Evolutionary conservation across 1,140 invertebrate genomes (phyloP).

Genomic region (Meloidogyne exigua): DNA sequence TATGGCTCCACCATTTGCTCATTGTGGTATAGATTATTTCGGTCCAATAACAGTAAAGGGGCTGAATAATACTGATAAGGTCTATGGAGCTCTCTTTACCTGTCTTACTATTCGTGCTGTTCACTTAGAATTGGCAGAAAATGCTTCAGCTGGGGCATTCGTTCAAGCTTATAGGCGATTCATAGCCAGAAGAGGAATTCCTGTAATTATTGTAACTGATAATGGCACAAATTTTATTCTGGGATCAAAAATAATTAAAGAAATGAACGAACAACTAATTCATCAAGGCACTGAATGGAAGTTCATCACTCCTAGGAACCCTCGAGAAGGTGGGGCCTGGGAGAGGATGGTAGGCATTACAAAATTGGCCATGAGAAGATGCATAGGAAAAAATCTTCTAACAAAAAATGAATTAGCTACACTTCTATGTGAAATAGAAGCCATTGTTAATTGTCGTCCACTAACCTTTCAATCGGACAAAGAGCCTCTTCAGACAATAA

Average conservation of each 20-base stretch:
- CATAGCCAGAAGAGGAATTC: neutral
- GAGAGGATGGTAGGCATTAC: neutral
- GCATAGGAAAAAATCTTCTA: neutral
- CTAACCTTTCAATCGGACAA: neutral
- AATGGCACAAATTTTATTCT: conserved; percentile 1
- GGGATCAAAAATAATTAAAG: neutral
- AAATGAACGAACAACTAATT: neutral
- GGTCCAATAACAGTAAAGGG: neutral
- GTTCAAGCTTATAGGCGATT: neutral
- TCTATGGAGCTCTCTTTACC: neutral
- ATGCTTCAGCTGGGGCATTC: neutral
- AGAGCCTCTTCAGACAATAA: neutral
- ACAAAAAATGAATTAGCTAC: neutral
- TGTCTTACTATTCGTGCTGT: conserved; percentile 1
- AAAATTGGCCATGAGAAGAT: neutral
- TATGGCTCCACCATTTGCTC: neutral
- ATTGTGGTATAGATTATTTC: conserved; percentile 3
- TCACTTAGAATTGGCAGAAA: neutral
- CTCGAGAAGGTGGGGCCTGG: neutral
- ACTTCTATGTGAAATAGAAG: neutral
- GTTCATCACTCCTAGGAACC: neutral
- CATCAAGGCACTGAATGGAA: neutral
- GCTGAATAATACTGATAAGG: neutral
- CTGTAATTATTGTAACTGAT: neutral
- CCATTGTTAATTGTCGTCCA: neutral